A percentile compares a stretch with the other conserved stretches of the same genome.
phyloP scores from a whole-genome alignment of 2,113 vertebrate species.

The Salvator merianae region DNA sequence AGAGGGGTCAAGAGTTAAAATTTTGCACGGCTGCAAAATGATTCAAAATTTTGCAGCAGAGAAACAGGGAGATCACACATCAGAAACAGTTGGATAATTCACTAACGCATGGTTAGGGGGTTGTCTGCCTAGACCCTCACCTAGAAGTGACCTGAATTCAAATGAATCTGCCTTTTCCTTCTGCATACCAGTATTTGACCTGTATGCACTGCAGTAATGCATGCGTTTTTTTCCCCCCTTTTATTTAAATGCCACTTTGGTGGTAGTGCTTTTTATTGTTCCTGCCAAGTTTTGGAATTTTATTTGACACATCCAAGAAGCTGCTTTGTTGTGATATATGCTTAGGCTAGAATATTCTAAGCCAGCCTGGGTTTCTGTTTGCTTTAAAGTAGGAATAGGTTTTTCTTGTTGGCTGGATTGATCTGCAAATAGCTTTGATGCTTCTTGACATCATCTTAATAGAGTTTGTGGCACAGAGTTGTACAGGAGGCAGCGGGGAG shows the following conservation, averaged over 20 bases:
- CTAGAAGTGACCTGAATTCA: constrained; percentile 41
- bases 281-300: constrained; percentile 16
- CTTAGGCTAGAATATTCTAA: constrained; percentile 29
- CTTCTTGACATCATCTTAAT: constrained; percentile 55
- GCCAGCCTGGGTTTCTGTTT: constrained; percentile 26
- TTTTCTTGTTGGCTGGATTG: constrained; percentile 51
- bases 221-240: no score
- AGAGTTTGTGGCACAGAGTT: constrained; percentile 51
- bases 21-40: constrained; percentile 48
- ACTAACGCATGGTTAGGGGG: constrained; percentile 6
- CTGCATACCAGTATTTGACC: not conserved
- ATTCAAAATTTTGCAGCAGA: constrained; percentile 37
- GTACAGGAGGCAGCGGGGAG: constrained; percentile 1
- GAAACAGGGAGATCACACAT: not conserved
- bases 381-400: constrained; percentile 33
- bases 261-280: not conserved
- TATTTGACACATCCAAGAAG: constrained; percentile 18
- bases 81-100: constrained; percentile 37
- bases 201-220: rapidly evolving
- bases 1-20: constrained; percentile 56
- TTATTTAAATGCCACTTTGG: not conserved
- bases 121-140: rapidly evolving
- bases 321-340: constrained; percentile 14
- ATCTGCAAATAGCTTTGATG: constrained; percentile 63
- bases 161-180: rapidly evolving